These are phyloP conservation scores for Steinernema hermaphroditum DNA, from an alignment of 2,888 invertebrate genomes.

Conservation along the genomic window DNA sequence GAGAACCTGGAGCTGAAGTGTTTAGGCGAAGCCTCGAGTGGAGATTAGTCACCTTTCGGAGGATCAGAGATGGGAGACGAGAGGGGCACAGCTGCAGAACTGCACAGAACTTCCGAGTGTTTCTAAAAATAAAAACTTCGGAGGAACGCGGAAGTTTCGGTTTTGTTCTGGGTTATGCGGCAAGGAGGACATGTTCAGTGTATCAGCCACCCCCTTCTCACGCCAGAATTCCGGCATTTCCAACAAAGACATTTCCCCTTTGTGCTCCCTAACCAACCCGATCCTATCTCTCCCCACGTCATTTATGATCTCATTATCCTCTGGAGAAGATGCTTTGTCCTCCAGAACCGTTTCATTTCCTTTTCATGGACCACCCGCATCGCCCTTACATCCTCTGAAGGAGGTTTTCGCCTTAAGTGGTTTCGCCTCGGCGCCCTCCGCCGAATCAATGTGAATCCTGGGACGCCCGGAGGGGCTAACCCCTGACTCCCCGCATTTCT, in stretches of 20 bases:
- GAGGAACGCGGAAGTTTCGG: too few species aligned
- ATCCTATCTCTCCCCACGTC: constrained; percentile 10
- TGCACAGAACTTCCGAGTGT: background rate
- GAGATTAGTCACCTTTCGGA: background rate
- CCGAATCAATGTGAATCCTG: background rate
- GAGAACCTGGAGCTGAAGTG: background rate
- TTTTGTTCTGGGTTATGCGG: too few species aligned
- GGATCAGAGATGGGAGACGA: background rate
- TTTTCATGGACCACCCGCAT: constrained; percentile 5
- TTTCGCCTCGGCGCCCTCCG: background rate
- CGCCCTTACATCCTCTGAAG: too few species aligned
- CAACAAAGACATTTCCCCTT: background rate
- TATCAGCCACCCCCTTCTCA: too few species aligned
- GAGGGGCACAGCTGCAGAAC: background rate
- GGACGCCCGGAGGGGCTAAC: background rate
- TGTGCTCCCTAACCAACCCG: background rate
- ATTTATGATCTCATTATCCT: background rate
- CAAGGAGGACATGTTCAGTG: too few species aligned
- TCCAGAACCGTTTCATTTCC: background rate
- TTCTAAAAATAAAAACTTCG: too few species aligned
- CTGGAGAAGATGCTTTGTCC: background rate
- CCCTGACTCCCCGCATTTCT: background rate
- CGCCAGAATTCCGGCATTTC: too few species aligned
- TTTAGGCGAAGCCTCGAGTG: constrained; percentile 4
- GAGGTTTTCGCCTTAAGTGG: background rate